Percentiles rank a stretch among this genome's conserved stretches.
Evolutionary conservation across 2,113 vertebrate species (phyloP).

Genomic region (Scomber scombrus): DNA sequence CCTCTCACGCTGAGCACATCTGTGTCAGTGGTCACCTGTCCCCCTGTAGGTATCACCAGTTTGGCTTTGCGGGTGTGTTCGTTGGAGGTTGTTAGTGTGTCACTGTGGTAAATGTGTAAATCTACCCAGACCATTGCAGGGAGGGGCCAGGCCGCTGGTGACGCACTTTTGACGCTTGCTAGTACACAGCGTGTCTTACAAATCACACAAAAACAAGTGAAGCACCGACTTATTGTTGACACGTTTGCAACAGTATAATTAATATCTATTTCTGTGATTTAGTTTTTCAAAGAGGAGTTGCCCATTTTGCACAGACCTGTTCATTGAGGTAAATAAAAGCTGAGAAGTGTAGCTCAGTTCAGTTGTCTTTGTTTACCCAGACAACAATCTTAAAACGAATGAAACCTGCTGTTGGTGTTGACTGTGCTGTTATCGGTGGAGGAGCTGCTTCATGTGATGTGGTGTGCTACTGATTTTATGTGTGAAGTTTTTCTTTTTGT

Average conservation of each 20-base stretch:
- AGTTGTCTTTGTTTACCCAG: too few relatives aligned
- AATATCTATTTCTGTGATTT: background rate
- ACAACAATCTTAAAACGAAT: background rate
- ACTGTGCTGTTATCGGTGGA: background rate
- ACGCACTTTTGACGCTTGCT: background rate
- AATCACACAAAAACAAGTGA: background rate
- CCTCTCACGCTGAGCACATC: background rate
- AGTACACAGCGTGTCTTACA: background rate
- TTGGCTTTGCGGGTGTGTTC: background rate
- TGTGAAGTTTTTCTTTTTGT: background rate
- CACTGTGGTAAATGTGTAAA: constrained; percentile 21
- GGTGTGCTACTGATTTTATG: constrained; percentile 25
- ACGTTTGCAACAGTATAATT: background rate
- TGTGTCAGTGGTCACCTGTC: background rate
- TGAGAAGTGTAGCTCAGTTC: background rate
- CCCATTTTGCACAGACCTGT: constrained; percentile 14
- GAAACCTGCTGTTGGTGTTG: background rate
- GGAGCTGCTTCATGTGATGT: constrained; percentile 20
- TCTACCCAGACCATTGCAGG: constrained; percentile 9
- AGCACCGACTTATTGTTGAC: background rate
- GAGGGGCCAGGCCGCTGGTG: rapidly evolving
- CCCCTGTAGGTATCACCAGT: background rate
- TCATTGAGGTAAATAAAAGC: background rate
- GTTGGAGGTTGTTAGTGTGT: background rate
- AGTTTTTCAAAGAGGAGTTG: background rate